A percentile compares a stretch with the other conserved stretches of the same genome.
These are phyloP conservation scores for Syngnathus acus DNA, from an alignment of 2,797 vertebrate species.

Conservation along the genomic window DNA sequence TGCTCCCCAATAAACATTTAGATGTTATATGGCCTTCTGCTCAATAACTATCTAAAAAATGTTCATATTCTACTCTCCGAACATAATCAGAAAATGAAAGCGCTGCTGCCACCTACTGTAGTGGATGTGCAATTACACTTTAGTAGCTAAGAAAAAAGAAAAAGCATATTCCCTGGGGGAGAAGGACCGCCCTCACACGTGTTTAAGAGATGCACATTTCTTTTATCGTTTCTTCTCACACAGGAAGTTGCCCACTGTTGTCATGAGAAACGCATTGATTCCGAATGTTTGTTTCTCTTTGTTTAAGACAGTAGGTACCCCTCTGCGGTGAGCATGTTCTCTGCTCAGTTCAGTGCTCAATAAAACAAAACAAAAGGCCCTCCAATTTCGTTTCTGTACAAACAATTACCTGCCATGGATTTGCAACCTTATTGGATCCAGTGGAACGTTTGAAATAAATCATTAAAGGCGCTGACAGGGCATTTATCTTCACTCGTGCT, in stretches of 20 bases:
- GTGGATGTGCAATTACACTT: too few species aligned
- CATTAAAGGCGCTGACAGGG: constrained; percentile 71
- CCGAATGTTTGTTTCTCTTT: background rate
- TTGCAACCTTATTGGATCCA: background rate
- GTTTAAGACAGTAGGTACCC: background rate
- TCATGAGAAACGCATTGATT: background rate
- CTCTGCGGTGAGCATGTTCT: constrained; percentile 41
- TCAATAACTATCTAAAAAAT: too few species aligned
- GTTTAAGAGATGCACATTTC: background rate
- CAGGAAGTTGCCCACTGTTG: background rate
- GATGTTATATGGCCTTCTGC: background rate
- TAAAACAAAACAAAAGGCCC: constrained; percentile 60
- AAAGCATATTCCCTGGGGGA: too few species aligned
- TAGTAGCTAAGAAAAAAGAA: too few species aligned
- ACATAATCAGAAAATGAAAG: too few species aligned
- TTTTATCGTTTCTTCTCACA: background rate
- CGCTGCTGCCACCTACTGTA: too few species aligned
- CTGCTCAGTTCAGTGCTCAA: constrained; percentile 55
- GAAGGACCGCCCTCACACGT: too few species aligned
- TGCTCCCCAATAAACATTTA: background rate
- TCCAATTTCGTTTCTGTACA: constrained; percentile 49
- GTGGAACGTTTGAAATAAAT: constrained; percentile 73
- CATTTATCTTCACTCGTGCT: constrained; percentile 72
- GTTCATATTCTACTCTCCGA: too few species aligned
- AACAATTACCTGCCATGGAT: constrained; percentile 70